These are phyloP conservation scores for Sebastes dallii DNA, from an alignment of 2,797 vertebrate species.

Conservation along the genomic window DNA sequence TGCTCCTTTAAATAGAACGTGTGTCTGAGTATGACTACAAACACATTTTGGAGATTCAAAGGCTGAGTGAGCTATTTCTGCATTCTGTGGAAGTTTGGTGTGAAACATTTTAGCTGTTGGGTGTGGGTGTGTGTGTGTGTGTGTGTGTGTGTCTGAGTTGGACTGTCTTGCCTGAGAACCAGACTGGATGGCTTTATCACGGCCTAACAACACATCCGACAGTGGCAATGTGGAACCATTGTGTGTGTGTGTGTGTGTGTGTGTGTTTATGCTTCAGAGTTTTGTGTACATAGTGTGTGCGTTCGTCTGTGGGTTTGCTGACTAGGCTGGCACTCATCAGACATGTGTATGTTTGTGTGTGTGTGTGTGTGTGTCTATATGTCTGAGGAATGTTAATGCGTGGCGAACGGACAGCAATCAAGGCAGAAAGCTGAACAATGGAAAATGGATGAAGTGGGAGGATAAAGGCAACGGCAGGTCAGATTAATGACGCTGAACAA, in stretches of 20 bases:
- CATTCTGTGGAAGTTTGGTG: background rate
- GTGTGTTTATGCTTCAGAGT: background rate
- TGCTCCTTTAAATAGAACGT: background rate
- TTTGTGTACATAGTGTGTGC: constrained; percentile 4
- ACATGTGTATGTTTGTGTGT: background rate
- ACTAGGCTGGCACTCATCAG: background rate
- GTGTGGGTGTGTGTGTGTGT: background rate
- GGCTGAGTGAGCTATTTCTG: background rate
- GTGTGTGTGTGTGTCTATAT: background rate
- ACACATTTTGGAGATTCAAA: background rate
- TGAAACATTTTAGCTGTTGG: background rate
- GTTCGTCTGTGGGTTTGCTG: constrained; percentile 30
- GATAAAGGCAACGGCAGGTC: constrained; percentile 25
- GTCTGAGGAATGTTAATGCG: constrained; percentile 53
- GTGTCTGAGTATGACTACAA: background rate
- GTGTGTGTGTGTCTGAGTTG: background rate
- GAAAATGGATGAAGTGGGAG: constrained; percentile 39
- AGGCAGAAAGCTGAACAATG: constrained; percentile 41
- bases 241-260: background rate
- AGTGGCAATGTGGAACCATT: background rate
- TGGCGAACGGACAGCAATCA: constrained; percentile 30
- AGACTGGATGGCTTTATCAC: constrained; percentile 18
- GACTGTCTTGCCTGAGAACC: constrained; percentile 20
- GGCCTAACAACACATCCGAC: constrained; percentile 6
- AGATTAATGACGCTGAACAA: constrained; percentile 46